Conservation (phyloP, 1,140 invertebrate species). For the Euura saliciscinereae region DNA sequence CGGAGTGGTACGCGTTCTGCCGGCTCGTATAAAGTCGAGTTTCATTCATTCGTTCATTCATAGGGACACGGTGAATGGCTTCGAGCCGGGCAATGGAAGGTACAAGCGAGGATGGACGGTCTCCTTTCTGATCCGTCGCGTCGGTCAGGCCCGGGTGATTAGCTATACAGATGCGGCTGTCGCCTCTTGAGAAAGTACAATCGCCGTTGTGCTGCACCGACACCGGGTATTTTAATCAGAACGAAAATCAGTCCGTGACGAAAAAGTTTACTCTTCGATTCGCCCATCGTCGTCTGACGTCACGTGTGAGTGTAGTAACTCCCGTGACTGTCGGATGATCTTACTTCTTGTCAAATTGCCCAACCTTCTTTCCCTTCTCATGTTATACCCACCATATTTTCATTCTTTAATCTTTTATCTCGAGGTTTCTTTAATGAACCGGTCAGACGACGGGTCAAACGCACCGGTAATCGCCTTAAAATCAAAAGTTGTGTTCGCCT, state of each 20-base stretch:
- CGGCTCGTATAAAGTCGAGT: conserved; percentile 51
- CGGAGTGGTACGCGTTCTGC: conserved; percentile 10
- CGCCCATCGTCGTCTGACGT: not conserved
- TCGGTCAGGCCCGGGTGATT: not conserved
- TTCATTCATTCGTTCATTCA: conserved; percentile 55
- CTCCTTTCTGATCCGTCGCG: not conserved
- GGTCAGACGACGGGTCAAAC: conserved; percentile 45
- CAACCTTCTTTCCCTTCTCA: not conserved
- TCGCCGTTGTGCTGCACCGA: not conserved
- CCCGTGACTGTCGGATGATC: not conserved
- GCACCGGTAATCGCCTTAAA: conserved; percentile 47
- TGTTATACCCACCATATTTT: too few species aligned
- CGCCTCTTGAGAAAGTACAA: not conserved
- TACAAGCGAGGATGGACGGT: not conserved
- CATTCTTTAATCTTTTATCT: not conserved
- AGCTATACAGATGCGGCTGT: not conserved
- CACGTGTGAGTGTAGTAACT: not conserved
- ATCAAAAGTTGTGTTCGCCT: conserved; percentile 39
- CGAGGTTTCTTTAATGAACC: conserved; percentile 45
- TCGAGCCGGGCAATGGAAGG: conserved; percentile 29
- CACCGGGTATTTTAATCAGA: not conserved
- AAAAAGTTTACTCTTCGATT: not conserved
- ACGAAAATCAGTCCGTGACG: not conserved
- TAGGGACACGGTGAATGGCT: conserved; percentile 54
- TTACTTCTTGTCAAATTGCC: not conserved